phyloP scores from a whole-genome alignment of 2,797 vertebrate genomes.

The Gambusia yucatana region DNA sequence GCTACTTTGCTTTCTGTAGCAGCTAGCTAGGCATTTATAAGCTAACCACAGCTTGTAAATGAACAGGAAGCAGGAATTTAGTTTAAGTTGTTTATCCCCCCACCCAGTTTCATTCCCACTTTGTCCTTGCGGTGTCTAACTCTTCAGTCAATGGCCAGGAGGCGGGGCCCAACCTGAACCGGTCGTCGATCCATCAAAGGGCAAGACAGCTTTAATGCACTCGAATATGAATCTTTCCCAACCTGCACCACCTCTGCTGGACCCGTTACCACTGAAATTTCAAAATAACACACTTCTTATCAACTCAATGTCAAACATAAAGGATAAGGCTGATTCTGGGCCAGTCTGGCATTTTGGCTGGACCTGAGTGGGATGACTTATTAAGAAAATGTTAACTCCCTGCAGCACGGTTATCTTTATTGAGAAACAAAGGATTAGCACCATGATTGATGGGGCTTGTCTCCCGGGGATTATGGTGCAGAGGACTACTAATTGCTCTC shows the following conservation, averaged over 20 bases:
- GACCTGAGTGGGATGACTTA: conserved; percentile 70
- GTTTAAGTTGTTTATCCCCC: background rate
- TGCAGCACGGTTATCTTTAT: conserved; percentile 77
- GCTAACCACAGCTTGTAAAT: background rate
- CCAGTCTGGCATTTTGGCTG: conserved; percentile 71
- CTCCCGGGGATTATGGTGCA: conserved; percentile 75
- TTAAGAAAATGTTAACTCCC: conserved; percentile 79
- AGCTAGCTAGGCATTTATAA: background rate
- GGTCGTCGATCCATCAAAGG: background rate
- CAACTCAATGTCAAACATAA: conserved; percentile 70
- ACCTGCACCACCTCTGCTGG: background rate
- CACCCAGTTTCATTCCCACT: background rate
- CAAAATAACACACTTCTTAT: conserved; percentile 51
- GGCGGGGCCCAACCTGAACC: background rate
- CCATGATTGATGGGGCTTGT: conserved; percentile 78
- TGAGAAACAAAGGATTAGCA: conserved; percentile 79
- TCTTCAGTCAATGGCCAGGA: background rate
- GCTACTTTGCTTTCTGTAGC: background rate
- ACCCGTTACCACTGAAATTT: conserved; percentile 18
- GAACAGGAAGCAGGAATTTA: background rate
- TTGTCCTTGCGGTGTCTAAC: background rate
- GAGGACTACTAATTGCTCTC: conserved; percentile 74
- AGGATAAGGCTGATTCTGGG: conserved; percentile 72
- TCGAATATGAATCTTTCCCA: background rate
- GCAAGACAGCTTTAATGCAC: background rate